A percentile compares a stretch with the other conserved stretches of the same genome.
Conservation (phyloP, 2,888 invertebrate species). For the Lasioglossum villosulum region DNA sequence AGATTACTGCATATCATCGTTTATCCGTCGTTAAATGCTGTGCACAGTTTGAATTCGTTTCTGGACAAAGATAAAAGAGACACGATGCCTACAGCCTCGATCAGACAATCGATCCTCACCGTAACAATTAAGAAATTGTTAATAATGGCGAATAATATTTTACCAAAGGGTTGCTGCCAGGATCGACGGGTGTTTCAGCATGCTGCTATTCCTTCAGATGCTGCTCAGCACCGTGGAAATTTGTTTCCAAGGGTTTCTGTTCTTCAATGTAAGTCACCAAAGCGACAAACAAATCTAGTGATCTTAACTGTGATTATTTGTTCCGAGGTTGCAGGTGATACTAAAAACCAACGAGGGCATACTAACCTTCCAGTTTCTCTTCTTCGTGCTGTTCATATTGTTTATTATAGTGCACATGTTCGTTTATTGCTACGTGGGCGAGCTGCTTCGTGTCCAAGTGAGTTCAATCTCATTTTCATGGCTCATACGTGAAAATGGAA, state of each 20-base stretch:
- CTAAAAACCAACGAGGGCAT: constrained; percentile 5
- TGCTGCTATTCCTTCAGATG: constrained; percentile 70
- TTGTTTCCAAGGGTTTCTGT: constrained; percentile 72
- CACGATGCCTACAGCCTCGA: neutral
- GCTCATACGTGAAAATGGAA: no score
- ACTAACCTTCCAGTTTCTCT: constrained; percentile 52
- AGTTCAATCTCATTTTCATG: neutral
- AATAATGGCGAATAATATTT: neutral
- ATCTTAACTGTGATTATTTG: neutral
- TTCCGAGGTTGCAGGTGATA: constrained; percentile 19
- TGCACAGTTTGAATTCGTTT: neutral
- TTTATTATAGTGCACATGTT: constrained; percentile 64
- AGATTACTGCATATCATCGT: no score
- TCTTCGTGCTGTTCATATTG: constrained; percentile 51
- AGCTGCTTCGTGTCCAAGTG: constrained; percentile 61
- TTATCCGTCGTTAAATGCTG: no score
- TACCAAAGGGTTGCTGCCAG: constrained; percentile 63
- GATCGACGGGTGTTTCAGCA: constrained; percentile 73
- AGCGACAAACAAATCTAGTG: neutral
- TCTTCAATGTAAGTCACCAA: constrained; percentile 70
- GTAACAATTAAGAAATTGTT: neutral
- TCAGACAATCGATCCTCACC: neutral
- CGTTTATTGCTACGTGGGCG: constrained; percentile 74
- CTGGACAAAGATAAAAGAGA: neutral
- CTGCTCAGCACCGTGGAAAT: constrained; percentile 70